phyloP scores from a whole-genome alignment of 2,797 vertebrate species.

The Galaxias olidus region DNA sequence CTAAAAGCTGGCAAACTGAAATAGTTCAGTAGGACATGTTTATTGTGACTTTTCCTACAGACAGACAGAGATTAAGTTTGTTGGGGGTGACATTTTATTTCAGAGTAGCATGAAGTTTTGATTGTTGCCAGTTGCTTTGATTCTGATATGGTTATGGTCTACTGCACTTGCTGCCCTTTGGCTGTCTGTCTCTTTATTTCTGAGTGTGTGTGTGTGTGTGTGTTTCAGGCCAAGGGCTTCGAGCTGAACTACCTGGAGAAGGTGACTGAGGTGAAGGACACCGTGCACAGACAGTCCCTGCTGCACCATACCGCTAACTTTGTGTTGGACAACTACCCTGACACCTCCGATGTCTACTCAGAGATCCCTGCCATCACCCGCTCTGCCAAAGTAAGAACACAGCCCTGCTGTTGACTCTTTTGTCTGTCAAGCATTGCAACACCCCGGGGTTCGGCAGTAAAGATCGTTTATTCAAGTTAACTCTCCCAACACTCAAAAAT shows the following conservation, averaged over 20 bases:
- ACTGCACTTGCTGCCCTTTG: not conserved
- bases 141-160: not conserved
- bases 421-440: too few species aligned
- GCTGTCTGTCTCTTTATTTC: conserved; percentile 7
- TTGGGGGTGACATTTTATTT: not conserved
- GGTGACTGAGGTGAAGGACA: conserved; percentile 96
- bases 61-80: not conserved
- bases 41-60: not conserved
- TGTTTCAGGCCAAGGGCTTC: conserved; percentile 87
- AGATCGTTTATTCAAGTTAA: too few species aligned
- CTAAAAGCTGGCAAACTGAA: not conserved
- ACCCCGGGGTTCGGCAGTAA: too few species aligned
- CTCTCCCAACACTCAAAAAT: too few species aligned
- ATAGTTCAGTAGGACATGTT: not conserved
- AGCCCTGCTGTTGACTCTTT: not conserved
- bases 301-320: conserved; percentile 89
- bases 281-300: conserved; percentile 90
- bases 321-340: conserved; percentile 85
- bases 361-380: conserved; percentile 90
- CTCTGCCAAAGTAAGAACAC: conserved; percentile 84
- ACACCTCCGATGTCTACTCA: conserved; percentile 90
- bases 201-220: not conserved
- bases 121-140: not conserved
- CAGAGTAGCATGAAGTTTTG: too few species aligned
- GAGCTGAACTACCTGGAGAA: conserved; percentile 95